phyloP scores from a whole-genome alignment of 1,140 invertebrate species.

The Pantala flavescens region DNA sequence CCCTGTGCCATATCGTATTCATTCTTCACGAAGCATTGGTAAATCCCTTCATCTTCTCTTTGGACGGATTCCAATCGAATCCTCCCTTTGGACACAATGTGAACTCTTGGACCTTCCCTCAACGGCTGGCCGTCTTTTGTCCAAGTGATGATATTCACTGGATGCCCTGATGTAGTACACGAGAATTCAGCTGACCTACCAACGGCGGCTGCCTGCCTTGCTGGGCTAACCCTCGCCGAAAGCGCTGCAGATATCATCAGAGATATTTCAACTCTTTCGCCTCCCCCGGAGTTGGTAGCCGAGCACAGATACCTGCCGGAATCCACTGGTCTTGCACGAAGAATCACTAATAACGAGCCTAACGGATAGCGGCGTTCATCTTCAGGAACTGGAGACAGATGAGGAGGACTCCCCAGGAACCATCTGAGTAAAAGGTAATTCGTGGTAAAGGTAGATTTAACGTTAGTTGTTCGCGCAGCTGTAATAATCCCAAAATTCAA shows the following conservation, averaged over 20 bases:
- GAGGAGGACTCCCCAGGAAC: neutral
- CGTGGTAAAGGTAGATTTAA: too few relatives aligned
- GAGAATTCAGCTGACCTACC: constrained; percentile 34
- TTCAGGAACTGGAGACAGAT: constrained; percentile 10
- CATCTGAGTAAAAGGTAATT: neutral
- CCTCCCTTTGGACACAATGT: constrained; percentile 23
- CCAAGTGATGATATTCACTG: constrained; percentile 28
- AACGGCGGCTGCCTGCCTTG: constrained; percentile 35
- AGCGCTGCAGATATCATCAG: constrained; percentile 32
- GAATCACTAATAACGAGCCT: constrained; percentile 32
- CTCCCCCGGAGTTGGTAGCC: constrained; percentile 32
- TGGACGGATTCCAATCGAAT: constrained; percentile 32
- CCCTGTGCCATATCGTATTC: constrained; percentile 37
- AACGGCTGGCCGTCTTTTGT: constrained; percentile 30
- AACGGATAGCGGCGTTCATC: constrained; percentile 24
- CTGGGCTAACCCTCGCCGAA: constrained; percentile 33
- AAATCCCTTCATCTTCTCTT: constrained; percentile 40
- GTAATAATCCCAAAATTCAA: too few relatives aligned
- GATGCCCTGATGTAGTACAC: constrained; percentile 34
- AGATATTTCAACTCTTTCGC: constrained; percentile 21
- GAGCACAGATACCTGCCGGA: constrained; percentile 33
- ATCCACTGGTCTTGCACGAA: constrained; percentile 28
- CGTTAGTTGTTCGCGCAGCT: too few relatives aligned
- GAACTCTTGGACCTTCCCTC: constrained; percentile 23
- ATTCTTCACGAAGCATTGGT: constrained; percentile 41